Base-by-base conservation (phyloP, 2,113 vertebrate genomes). In the Anolis carolinensis region DNA sequence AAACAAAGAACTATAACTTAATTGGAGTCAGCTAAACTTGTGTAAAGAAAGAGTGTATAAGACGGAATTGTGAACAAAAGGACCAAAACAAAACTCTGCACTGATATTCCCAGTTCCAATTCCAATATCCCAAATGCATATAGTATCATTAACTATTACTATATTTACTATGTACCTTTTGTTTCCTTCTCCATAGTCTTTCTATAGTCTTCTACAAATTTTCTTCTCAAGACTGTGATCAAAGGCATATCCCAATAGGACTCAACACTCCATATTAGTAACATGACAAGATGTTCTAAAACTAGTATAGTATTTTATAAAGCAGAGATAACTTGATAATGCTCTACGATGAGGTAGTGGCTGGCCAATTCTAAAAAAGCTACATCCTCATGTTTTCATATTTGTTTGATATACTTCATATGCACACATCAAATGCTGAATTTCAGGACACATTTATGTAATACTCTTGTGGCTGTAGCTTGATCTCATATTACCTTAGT, bases 331-430 rank as follows among this genome's bases (percentile, higher is more conserved):
- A 83, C 34, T 63, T 74, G 36, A 74, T 83, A 63, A 13, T 59
- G 7, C 52, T 74, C 44, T 65, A 21, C 48, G 82, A 63, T 74
- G 36, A 75, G 36, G 74, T 63, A 63, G 39, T 14, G 75, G 71
- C 30, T 83, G 71, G 25, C 36, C 74, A 83, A 63, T 63, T 14
- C 10, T 48, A 59, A n/a, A n/a, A 75, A 23, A 48, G 2, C 30
- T 65, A 32, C 63, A 74, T n/a, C 44, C 16, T 44, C 27, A 25
- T 65, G 23, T n/a, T n/a, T 62, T 39, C 25, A n/a, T 59, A 59
- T 83, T 83, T 73, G 14, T 62, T 83, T 74, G 34, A 75, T 84
- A 73, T 73, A 59, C 23, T 59, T 73, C 32, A 21, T 44, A 75
- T 32, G 44, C 55, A 74, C 36, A 75, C 55, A 75, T 4, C 16